Base-by-base conservation (phyloP, 2,113 vertebrate genomes). In the Ailuropoda melanoleuca region DNA sequence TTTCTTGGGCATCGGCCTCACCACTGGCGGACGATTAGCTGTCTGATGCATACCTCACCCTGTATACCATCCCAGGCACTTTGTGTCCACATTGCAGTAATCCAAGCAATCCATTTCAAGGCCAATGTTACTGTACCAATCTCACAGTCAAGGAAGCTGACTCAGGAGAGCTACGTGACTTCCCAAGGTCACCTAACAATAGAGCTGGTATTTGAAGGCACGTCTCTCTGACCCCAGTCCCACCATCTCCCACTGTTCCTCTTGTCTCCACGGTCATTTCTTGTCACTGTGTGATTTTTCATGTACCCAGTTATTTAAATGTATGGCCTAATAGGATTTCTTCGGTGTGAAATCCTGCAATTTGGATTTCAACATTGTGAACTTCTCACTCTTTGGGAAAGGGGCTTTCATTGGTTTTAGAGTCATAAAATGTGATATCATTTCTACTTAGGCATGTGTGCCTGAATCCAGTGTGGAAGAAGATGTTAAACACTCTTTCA, bases 11-110 rank as follows among this genome's bases (percentile, higher is more conserved):
- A 0, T 1, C 34, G 34, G 53, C 10, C 23, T 55, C 18, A 21
- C 29, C 43, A 0, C 3, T 8, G 23, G 1, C 56, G 4, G 34
- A 3, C 6, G 7, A n/a, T 66, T 3, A 13, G 46, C 26, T 21
- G 2, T 34, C 17, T 58, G 18, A 56, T 9, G 6, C 58, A 5
- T 1, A 14, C 12, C 0, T 50, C 55, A 23, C 11, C 2, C 26
- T 18, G 68, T 8, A n/a, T 8, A 15, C 21, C 1, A 2, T 24
- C 3, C 31, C 21, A 34, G 17, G 8, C 9, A 62, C 31, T 66
- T 56, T 46, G 6, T 8, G 6, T 14, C 1, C 21, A 21, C 8
- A 24, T 34, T 43, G 53, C 62, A 23, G 12, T 37, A 23, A 75
- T 62, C 58, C 43, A 19, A 39, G 31, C 18, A 12, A 8, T 37